Evolutionary conservation across 2,888 invertebrate genomes (phyloP).

Genomic region (Ecdyonurus torrentis): DNA sequence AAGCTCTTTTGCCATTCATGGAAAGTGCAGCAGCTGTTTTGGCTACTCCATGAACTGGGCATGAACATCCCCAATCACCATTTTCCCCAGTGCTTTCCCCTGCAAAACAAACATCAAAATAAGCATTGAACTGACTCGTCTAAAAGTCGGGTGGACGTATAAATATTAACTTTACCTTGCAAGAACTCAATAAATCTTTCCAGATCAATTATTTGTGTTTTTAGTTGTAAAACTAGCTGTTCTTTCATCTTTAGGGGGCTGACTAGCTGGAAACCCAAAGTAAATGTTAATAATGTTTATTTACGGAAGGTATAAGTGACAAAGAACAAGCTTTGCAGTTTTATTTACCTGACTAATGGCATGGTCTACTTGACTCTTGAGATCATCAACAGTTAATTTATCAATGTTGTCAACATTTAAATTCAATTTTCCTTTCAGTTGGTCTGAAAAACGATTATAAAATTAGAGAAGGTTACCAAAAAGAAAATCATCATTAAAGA

Average conservation of each 20-base stretch:
- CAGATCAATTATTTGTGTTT: slow-evolving; percentile 92
- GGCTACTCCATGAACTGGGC: no score
- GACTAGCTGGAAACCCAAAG: slow-evolving; percentile 42
- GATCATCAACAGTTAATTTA: slow-evolving; percentile 58
- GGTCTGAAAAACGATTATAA: slow-evolving; percentile 49
- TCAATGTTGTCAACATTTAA: slow-evolving; percentile 68
- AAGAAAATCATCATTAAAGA: no score
- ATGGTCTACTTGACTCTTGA: slow-evolving; percentile 74
- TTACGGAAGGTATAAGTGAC: neutral
- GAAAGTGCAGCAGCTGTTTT: no score
- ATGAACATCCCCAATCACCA: no score
- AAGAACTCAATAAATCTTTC: slow-evolving; percentile 92
- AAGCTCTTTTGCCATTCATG: no score
- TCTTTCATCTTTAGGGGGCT: slow-evolving; percentile 93
- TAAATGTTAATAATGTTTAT: neutral
- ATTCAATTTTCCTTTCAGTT: slow-evolving; percentile 68
- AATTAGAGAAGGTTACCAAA: no score
- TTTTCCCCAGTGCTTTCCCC: no score
- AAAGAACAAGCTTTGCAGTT: neutral
- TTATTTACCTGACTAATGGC: slow-evolving; percentile 57
- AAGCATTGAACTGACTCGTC: no score
- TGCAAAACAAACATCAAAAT: no score
- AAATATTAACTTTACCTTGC: slow-evolving; percentile 41
- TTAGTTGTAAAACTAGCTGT: slow-evolving; percentile 84
- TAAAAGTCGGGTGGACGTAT: no score